A percentile compares a stretch with the other conserved stretches of the same genome.
Evolutionary conservation across 2,113 vertebrate genomes (phyloP).

Genomic region (Malurus melanocephalus): DNA sequence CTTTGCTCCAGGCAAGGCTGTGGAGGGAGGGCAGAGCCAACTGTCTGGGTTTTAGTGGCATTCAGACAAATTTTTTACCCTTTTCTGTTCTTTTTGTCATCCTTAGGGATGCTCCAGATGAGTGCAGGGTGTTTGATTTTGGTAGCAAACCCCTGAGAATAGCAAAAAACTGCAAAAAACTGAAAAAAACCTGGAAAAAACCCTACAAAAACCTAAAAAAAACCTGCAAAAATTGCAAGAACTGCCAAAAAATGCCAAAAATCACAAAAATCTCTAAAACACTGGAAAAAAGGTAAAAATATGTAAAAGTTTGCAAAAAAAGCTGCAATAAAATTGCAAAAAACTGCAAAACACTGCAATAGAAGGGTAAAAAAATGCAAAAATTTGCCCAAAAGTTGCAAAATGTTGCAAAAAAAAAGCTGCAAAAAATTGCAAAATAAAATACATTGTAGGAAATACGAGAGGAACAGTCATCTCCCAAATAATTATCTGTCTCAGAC

Average conservation of each 20-base stretch:
- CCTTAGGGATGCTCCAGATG: background rate
- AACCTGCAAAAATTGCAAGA: background rate
- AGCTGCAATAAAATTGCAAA: background rate
- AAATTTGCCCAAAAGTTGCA: too few species aligned
- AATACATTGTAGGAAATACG: background rate
- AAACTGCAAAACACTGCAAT: background rate
- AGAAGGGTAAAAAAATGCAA: too few species aligned
- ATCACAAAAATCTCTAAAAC: background rate
- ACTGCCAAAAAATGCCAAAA: background rate
- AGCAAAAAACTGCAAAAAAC: background rate
- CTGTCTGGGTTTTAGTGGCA: background rate
- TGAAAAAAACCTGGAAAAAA: background rate
- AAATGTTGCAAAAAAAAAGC: too few species aligned
- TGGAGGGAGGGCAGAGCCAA: background rate
- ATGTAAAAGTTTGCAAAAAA: background rate
- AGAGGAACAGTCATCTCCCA: background rate
- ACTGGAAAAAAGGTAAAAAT: background rate
- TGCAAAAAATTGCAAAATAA: background rate
- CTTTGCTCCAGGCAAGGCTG: background rate
- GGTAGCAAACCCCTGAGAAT: background rate
- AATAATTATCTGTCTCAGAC: too few species aligned
- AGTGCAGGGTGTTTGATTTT: accelerated
- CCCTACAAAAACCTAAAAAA: too few species aligned
- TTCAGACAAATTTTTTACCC: background rate
- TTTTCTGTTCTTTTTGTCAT: background rate